Evolutionary conservation across 1,140 invertebrate species (phyloP), one percentile per base, ranked within the genome.

Genomic region (Pseudomyrmex concolor): DNA sequence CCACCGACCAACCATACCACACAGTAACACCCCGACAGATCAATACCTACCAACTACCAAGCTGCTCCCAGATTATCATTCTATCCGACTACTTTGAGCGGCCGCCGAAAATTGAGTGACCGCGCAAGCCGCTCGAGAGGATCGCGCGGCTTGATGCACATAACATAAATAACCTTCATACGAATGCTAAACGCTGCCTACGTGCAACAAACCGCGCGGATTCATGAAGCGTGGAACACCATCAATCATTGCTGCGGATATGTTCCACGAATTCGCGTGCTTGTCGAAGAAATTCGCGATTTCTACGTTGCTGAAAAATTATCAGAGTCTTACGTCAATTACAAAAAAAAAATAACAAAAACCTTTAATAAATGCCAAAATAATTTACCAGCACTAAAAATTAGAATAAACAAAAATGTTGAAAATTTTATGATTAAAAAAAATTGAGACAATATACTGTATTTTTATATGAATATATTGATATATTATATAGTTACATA

Each of bases 21-120:
- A 90, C 91, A 87, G 91, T 91, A 92, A 92, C 92, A 91, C 91
- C 88, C 89, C 90, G 86, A 90, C 91, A 92, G 92, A 93, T 93
- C 92, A 93, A 93, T 93, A 93, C 92, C 89, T 89, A 92, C 92
- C 91, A 91, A 92, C 91, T 92, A 91, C 89, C 91, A 91, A 90
- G 89, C 91, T 91, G 90, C 88, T 91, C 88, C 84, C 86, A 92
- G 90, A 92, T 92, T 92, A 92, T 92, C 90, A 91, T 92, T 92
- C 88, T 90, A 91, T 91, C 90, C 90, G 85, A 91, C 89, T 90
- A 91, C 91, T 91, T 91, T 91, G 85, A 90, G 82, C 89, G 67
- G 77, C 86, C 88, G 34, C 77, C 83, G 86, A 86, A 91, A 90
- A 90, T 89, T 85, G 87, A 90, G 82, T 89, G 84, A 68, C 83